Base-by-base conservation (phyloP, 2,113 vertebrate genomes). In the Psittacus erithacus region DNA sequence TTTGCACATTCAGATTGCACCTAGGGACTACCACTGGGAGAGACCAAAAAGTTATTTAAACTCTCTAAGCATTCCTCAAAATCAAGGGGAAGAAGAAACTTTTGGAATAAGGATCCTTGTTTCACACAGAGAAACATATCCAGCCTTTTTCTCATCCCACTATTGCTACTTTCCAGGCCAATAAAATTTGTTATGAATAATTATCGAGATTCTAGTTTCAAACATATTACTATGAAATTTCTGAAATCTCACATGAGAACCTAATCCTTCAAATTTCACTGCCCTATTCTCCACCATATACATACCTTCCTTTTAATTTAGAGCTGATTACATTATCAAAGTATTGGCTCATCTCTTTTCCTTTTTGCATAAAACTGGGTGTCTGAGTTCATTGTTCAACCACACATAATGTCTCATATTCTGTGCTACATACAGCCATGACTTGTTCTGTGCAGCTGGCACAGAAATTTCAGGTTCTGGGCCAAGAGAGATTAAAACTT, bases 401-500 rank as follows among this genome's bases (percentile, higher is more conserved):
- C 18, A 67, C 39, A 94, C 38, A 80, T 60, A 92, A 46, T 49
- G 49, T 57, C 88, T 96, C 94, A 81, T 71, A 91, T 89, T 91
- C 20, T 90, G 49, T 60, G 35, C 49, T 93, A 50, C 39, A 50
- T 12, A 60, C n/a, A 86, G 49, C 35, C 64, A 46, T 63, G 60
- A 20, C 57, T 87, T 92, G 11, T 33, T 97, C 88, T 87, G 50
- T 92, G 79, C 28, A 94, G 55, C 35, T 49, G 35, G 47, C 70
- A 89, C 7, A 68, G 64, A 69, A 90, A 63, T 62, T 69, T 63
- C 19, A 7, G 43, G 91, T 83, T 94, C 87, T 90, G 55, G 53
- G 71, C 76, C 73, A 90, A 91, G 44, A 87, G 43, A 93, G n/a
- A 95, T 82, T 71, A 93, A 75, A 87, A 88, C 33, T 91, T 97